Evolutionary conservation across 1,140 invertebrate species (phyloP).

Genomic region (Cyphomyrmex costatus): DNA sequence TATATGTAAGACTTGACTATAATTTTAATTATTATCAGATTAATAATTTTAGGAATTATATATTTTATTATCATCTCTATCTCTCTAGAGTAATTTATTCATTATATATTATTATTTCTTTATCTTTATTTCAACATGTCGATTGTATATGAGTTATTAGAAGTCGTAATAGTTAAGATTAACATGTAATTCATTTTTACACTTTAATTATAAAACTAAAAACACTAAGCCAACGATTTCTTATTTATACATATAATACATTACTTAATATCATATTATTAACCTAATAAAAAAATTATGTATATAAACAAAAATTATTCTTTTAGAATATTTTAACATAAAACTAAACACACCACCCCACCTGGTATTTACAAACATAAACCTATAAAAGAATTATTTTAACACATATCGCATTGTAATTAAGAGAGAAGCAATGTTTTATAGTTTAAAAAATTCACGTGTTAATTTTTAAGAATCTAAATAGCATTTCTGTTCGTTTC

Average conservation of each 20-base stretch:
- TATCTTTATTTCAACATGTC: neutral
- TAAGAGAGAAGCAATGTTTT: neutral
- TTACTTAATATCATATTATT: neutral
- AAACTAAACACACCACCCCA: too few relatives aligned
- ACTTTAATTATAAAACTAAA: neutral
- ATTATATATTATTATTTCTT: neutral
- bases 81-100: neutral
- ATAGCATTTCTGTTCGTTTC: neutral
- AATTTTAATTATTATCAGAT: neutral
- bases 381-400: neutral
- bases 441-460: neutral
- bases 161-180: neutral
- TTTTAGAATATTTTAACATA: constrained; percentile 17
- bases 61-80: neutral
- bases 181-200: neutral
- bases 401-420: neutral
- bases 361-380: too few relatives aligned
- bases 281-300: neutral
- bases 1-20: neutral
- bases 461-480: neutral
- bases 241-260: constrained; percentile 1
- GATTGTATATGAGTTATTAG: neutral
- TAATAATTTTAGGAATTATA: neutral
- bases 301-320: neutral
- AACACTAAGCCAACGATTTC: neutral